phyloP scores from a whole-genome alignment of 2,113 vertebrate species.

The Oncorhynchus kisutch region DNA sequence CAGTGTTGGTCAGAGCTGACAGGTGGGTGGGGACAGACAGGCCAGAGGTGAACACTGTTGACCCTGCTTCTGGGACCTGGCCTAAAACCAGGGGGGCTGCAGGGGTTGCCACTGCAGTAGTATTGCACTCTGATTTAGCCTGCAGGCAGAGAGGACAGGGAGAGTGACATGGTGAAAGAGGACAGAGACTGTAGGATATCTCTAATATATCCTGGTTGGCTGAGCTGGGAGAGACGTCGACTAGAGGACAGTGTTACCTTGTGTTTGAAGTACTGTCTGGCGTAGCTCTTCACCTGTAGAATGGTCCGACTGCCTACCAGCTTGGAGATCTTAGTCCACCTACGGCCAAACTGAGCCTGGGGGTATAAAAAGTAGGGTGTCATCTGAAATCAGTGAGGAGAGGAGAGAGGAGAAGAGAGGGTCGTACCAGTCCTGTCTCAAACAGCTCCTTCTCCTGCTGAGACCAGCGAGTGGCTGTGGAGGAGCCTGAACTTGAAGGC shows the following conservation, averaged over 20 bases:
- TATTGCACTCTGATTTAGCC: conserved; percentile 71
- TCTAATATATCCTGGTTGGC: too few species aligned
- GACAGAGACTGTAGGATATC: not conserved
- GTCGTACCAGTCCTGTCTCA: conserved; percentile 89
- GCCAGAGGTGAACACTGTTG: not conserved
- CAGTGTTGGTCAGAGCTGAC: conserved; percentile 75
- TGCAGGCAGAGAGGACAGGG: conserved; percentile 49
- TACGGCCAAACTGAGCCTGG: conserved; percentile 88
- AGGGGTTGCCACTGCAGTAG: conserved; percentile 58
- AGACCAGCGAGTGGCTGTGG: conserved; percentile 83
- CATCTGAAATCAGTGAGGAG: not conserved
- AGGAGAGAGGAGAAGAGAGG: not conserved
- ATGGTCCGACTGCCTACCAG: conserved; percentile 87
- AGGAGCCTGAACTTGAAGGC: conserved; percentile 61
- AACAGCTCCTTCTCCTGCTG: conserved; percentile 90
- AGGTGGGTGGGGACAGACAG: conserved; percentile 16
- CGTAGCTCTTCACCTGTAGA: conserved; percentile 94
- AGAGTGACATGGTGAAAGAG: conserved; percentile 12
- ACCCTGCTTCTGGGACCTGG: conserved; percentile 10
- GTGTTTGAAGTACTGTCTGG: conserved; percentile 92
- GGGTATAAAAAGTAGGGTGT: not conserved
- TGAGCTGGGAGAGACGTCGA: not conserved
- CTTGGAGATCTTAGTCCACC: conserved; percentile 95
- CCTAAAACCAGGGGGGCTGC: conserved; percentile 32
- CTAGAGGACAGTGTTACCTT: conserved; percentile 75